Conservation (phyloP, 2,797 vertebrate genomes). For the Urophycis tenuis region DNA sequence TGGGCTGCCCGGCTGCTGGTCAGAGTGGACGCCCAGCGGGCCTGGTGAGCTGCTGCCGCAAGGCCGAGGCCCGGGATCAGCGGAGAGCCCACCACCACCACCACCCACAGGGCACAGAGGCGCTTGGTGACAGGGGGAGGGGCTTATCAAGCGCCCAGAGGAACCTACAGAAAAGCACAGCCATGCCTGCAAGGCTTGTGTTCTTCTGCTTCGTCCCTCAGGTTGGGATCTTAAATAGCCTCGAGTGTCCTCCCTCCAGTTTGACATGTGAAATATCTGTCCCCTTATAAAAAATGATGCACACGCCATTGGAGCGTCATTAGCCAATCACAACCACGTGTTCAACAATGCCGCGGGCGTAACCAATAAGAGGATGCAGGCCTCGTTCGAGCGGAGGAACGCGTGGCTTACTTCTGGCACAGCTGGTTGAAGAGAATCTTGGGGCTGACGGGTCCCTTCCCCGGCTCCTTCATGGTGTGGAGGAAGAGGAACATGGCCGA, state of each 20-base stretch:
- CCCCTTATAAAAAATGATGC: not conserved
- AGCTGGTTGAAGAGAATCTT: conserved; percentile 96
- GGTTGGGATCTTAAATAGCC: not conserved
- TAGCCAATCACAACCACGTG: conserved; percentile 15
- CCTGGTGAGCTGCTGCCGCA: not conserved
- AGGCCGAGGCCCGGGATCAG: not conserved
- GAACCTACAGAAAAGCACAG: not conserved
- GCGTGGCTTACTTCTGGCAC: conserved; percentile 89
- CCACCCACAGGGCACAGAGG: not conserved
- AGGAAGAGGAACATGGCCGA: conserved; percentile 95
- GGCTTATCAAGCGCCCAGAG: not conserved
- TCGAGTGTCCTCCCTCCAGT: not conserved
- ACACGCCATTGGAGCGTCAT: not conserved
- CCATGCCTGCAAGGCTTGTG: not conserved
- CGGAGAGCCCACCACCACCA: not conserved
- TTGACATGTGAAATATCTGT: not conserved
- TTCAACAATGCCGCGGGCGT: conserved; percentile 22
- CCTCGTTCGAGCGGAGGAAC: not conserved
- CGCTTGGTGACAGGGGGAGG: not conserved
- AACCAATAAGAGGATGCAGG: too few species aligned
- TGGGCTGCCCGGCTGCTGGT: not conserved
- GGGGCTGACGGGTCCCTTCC: conserved; percentile 87
- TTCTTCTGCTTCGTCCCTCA: not conserved
- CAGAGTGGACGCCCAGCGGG: not conserved
- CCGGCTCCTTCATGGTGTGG: conserved; percentile 89